Evolutionary conservation across 1,140 invertebrate genomes (phyloP), one percentile per base, ranked within the genome.

Genomic region (Aphidius gifuensis): DNA sequence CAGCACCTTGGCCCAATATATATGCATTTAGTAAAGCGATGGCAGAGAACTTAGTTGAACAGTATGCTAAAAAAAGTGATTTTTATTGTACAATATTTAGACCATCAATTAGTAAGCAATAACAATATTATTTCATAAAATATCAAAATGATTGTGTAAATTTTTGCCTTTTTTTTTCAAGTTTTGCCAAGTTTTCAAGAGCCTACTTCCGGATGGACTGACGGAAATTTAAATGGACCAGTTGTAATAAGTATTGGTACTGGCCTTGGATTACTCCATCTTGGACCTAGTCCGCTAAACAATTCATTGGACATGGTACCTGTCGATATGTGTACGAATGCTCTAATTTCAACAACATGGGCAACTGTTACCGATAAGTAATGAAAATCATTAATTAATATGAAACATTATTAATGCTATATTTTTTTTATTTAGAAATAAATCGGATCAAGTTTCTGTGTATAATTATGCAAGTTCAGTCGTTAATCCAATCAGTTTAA

Each of bases 271-370:
- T 72, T 90, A n/a, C 71, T 92, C 21, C 85, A 87, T 64, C 84
- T 82, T 45, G 82, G 88, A 73, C 81, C 82, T n/a, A n/a, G n/a
- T 11, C 38, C 8, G 0, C 4, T 42, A 39, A 9, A 61, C 5
- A 53, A 48, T 23, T 46, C 39, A 9, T 44, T 67, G 6, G 88
- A 90, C 68, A 69, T 94, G 6, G 87, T 96, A 44, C 94, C 93
- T 0, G 92, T 91, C 2, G 94, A 96, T 77, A 84, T 89, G 68
- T 86, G 87, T 32, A 88, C 90, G 6, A 94, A 93, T 77, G 83
- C 88, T 42, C 79, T 96, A 56, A 86, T 96, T 55, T 86, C 88
- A 6, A 79, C 85, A 5, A 88, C 88, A 0, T 87, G 86, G 81
- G 83, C 88, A 66, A 85, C 87, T 2, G 83, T 82, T 11, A 74